Percentiles rank a stretch among this genome's conserved stretches.
phyloP scores from a whole-genome alignment of 2,797 vertebrate species.

The Darevskia mixta region DNA sequence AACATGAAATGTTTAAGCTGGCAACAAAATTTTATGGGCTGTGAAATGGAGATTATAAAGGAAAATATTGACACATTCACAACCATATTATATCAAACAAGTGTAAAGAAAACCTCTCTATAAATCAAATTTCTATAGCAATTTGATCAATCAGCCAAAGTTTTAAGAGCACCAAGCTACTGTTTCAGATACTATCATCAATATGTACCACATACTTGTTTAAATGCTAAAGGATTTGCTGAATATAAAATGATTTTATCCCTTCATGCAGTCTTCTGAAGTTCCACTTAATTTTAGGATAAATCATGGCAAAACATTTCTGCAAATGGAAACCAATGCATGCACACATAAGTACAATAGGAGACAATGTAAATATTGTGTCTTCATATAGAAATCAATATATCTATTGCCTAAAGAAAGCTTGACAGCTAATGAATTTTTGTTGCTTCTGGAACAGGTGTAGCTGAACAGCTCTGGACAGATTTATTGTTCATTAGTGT shows the following conservation, averaged over 20 bases:
- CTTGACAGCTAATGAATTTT: slow-evolving; percentile 81
- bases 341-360: slow-evolving; percentile 50
- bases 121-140: slow-evolving; percentile 58
- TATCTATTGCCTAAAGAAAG: slow-evolving; percentile 70
- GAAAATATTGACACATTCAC: slow-evolving; percentile 56
- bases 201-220: slow-evolving; percentile 38
- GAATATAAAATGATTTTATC: not conserved
- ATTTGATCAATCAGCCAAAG: slow-evolving; percentile 45
- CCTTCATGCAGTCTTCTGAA: not conserved
- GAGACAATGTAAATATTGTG: slow-evolving; percentile 43
- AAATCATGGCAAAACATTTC: slow-evolving; percentile 6
- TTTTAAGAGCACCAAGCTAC: slow-evolving; percentile 45
- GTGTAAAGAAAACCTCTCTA: slow-evolving; percentile 36
- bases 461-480: slow-evolving; percentile 77
- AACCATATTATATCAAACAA: slow-evolving; percentile 51
- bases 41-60: slow-evolving; percentile 54
- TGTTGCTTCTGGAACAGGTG: slow-evolving; percentile 84
- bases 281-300: not conserved
- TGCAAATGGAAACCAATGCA: not conserved
- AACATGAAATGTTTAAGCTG: slow-evolving; percentile 53
- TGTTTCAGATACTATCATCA: slow-evolving; percentile 44
- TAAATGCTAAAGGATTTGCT: slow-evolving; percentile 27
- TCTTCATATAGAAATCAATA: slow-evolving; percentile 67
- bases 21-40: slow-evolving; percentile 52
- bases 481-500: slow-evolving; percentile 89